Conservation (phyloP, 2,888 invertebrate species). For the Caenorhabditis sp. region DNA sequence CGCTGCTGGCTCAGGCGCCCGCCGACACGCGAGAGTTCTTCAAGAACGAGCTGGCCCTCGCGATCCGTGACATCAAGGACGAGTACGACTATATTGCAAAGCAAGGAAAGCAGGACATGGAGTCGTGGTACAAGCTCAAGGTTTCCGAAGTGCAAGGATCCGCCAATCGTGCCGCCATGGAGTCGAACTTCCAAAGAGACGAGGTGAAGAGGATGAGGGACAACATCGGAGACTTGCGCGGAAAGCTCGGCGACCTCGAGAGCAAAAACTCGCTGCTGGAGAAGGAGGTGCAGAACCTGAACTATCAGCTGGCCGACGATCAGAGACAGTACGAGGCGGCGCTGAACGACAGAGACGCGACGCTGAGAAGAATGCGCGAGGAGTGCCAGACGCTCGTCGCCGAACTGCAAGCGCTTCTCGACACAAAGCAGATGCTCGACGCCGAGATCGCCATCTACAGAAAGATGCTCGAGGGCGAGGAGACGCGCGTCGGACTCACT, state of each 20-base stretch:
- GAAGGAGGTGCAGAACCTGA: conserved; percentile 77
- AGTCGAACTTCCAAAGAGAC: conserved; percentile 80
- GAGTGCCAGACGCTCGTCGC: conserved; percentile 80
- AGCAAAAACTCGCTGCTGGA: conserved; percentile 71
- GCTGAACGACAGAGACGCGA: conserved; percentile 79
- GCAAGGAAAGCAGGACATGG: conserved; percentile 81
- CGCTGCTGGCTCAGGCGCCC: conserved; percentile 78
- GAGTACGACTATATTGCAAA: conserved; percentile 80
- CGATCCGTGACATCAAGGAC: conserved; percentile 82
- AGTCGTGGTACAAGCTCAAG: conserved; percentile 82
- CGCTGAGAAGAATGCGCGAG: conserved; percentile 79
- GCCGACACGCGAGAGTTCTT: conserved; percentile 80
- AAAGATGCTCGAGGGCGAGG: conserved; percentile 82
- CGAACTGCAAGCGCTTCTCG: conserved; percentile 79
- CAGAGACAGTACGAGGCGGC: conserved; percentile 80
- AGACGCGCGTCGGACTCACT: conserved; percentile 79
- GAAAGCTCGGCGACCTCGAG: conserved; percentile 70
- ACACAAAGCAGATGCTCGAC: conserved; percentile 82
- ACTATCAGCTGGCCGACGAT: conserved; percentile 80
- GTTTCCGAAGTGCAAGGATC: conserved; percentile 79
- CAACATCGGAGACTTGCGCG: conserved; percentile 63
- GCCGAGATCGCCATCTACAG: conserved; percentile 82
- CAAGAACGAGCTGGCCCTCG: conserved; percentile 82
- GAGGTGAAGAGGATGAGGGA: conserved; percentile 78
- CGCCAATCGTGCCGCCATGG: conserved; percentile 80